These are phyloP conservation scores for Strongylocentrotus purpuratus DNA, from an alignment of 35 echinoderm and acorn worm species.

Conservation along the genomic window DNA sequence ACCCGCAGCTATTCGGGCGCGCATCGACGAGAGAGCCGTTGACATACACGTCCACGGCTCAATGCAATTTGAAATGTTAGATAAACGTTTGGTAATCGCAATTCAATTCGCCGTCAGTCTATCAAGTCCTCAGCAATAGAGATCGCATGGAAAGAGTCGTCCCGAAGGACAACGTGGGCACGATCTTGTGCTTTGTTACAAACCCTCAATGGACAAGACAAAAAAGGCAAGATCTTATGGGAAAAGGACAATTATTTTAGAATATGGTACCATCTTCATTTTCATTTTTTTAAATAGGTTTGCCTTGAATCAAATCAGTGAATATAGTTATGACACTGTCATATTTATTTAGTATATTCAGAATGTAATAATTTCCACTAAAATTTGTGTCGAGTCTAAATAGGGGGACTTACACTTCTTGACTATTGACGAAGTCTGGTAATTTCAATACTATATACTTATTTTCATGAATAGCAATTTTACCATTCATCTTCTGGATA, in stretches of 20 bases:
- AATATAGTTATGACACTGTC: not conserved
- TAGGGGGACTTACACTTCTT: too few species aligned
- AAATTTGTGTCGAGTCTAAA: too few species aligned
- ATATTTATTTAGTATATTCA: not conserved
- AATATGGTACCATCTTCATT: not conserved
- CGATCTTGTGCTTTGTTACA: not conserved
- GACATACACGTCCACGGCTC: constrained; percentile 44
- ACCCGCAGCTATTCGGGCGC: not conserved
- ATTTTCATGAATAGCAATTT: too few species aligned
- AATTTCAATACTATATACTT: too few species aligned
- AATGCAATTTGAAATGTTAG: constrained; percentile 51
- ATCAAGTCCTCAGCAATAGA: constrained; percentile 33
- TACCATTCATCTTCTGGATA: too few species aligned
- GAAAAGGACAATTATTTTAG: not conserved
- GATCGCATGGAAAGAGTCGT: constrained; percentile 25
- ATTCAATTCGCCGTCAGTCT: constrained; percentile 47
- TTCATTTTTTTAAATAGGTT: not conserved
- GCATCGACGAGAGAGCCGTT: constrained; percentile 25
- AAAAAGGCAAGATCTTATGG: not conserved
- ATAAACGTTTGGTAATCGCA: constrained; percentile 49
- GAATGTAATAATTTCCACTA: too few species aligned
- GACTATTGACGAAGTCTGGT: too few species aligned
- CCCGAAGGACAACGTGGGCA: not conserved
- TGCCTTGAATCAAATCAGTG: not conserved
- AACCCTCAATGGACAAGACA: not conserved